phyloP scores from a whole-genome alignment of 2,888 invertebrate genomes.

The Volucella inanis region DNA sequence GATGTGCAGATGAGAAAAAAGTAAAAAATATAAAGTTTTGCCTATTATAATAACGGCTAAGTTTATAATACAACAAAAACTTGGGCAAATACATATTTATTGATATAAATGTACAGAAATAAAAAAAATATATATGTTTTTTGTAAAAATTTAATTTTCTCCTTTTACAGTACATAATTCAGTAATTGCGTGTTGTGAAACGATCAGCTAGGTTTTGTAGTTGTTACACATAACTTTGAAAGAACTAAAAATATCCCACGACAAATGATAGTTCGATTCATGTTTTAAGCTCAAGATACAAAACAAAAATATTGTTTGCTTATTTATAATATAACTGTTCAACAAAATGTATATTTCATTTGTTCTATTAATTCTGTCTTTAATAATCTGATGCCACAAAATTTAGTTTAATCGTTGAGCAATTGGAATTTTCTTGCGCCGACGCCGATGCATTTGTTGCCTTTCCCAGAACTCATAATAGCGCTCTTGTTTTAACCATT shows the following conservation, averaged over 20 bases:
- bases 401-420: slow-evolving; percentile 82
- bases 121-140: no score
- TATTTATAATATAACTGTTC: background rate
- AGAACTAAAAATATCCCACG: no score
- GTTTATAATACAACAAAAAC: slow-evolving; percentile 1
- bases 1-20: no score
- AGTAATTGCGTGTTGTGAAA: no score
- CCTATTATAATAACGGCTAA: background rate
- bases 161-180: no score
- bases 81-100: no score
- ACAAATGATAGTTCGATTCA: no score
- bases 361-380: background rate
- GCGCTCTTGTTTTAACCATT: slow-evolving; percentile 89
- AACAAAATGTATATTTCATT: slow-evolving; percentile 25
- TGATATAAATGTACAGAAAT: no score
- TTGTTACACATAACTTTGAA: no score
- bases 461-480: slow-evolving; percentile 83
- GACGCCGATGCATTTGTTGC: slow-evolving; percentile 82
- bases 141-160: no score
- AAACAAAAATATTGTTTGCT: background rate
- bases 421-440: slow-evolving; percentile 83
- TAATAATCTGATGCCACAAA: background rate
- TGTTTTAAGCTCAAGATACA: background rate
- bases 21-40: no score
- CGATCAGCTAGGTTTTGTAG: no score